Base-by-base conservation (phyloP, 1,140 invertebrate genomes). In the Tenebrio molitor region DNA sequence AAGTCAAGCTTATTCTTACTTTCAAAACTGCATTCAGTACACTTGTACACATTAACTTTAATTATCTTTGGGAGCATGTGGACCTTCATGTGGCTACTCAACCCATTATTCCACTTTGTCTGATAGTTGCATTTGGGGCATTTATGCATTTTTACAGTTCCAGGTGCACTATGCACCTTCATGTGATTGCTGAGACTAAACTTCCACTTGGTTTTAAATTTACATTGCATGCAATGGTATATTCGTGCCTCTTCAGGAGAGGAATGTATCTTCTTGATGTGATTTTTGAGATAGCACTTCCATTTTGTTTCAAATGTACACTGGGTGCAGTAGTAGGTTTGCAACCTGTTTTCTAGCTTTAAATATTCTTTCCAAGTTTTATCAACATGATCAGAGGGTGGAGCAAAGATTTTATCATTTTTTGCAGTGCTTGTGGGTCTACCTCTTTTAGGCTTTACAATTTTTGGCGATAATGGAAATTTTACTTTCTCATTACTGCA, bases 241-340 rank as follows among this genome's bases (percentile, higher is more conserved):
- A 58, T 58, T 25, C 50, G 21, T 3, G 50, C 50, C 12, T 58
- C 50, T 6, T 58, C 50, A 14, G 50, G 7, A 8, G 42, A 44
- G 16, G 50, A n/a, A 8, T 58, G 50, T 14, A 58, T 58, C 19
- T 58, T 58, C 14, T 58, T 58, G 12, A 58, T 14, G 23, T 58
- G 50, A 29, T 29, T 58, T 15, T 58, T 58, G 2, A 58, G 15
- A 15, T 58, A 58, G 14, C 50, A 58, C 14, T 58, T 58, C 50
- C 50, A 58, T 25, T 58, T 58, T 29, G 50, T 58, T 29, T 58
- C 50, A 58, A 58, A 58, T 6, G 50, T 12, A 8, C 50, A 58
- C 23, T 58, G 50, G 1, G 21, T 29, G 12, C 50, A 58, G 12
- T 58, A 58, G 23, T 58, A 58, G 1, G 50, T 58, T 25, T 58